Evolutionary conservation across 2,113 vertebrate species (phyloP).

Genomic region (Noturus placidus): DNA sequence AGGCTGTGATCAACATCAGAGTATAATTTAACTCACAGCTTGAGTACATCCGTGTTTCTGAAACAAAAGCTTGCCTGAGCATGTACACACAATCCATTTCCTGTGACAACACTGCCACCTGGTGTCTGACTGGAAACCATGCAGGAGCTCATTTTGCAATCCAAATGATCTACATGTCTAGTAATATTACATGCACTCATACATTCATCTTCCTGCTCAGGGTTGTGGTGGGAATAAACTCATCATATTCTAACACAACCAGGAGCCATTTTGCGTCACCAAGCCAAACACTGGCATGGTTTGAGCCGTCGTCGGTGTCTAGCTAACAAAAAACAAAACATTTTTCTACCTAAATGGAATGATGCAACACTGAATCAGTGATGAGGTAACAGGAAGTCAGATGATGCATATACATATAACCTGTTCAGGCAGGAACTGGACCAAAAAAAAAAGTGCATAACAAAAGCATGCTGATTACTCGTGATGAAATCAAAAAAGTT

Average conservation of each 20-base stretch:
- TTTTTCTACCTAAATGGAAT: neutral
- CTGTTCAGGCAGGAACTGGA: neutral
- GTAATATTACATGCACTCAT: neutral
- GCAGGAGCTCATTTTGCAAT: neutral
- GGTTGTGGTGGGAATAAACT: neutral
- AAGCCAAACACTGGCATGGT: neutral
- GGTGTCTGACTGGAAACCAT: neutral
- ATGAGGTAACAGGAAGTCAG: neutral
- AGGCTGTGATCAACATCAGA: neutral
- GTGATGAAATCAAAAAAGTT: neutral
- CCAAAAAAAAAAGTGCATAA: neutral
- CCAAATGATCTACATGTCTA: neutral
- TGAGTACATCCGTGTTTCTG: constrained; percentile 24
- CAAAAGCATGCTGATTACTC: neutral
- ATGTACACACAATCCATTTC: neutral
- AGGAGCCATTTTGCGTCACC: neutral
- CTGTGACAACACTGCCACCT: constrained; percentile 30
- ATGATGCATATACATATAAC: neutral
- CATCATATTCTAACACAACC: neutral
- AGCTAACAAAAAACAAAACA: neutral
- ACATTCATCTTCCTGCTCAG: neutral
- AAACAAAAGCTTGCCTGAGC: constrained; percentile 1
- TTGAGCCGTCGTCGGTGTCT: no score
- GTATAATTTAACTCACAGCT: neutral
- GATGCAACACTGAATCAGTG: constrained; percentile 5